Base-by-base conservation (phyloP, 2,797 vertebrate species). In the Sebastes itinus region DNA sequence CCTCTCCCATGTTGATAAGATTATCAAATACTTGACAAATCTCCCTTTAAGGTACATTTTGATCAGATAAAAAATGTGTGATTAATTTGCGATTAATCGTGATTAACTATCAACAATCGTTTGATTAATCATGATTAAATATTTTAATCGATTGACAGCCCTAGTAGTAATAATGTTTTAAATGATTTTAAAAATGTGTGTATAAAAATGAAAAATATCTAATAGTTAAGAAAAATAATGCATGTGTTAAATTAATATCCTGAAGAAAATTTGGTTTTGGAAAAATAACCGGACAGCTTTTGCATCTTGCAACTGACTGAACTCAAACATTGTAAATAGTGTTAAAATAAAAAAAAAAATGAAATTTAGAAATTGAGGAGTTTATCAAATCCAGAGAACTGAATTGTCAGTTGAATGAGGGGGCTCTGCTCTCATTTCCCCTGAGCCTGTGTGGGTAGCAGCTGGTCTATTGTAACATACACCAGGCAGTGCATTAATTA, bases 391-490 rank as follows among this genome's bases (percentile, higher is more conserved):
- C n/a, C n/a, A 55, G 42, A 65, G 33, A 52, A 55, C 10, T 46
- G 1, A 61, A 16, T 11, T 28, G 77, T 63, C 13, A 46, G 33
- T 71, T 80, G 38, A 66, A 73, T 2, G 49, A 58, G 23, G 65
- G 67, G 62, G 27, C 49, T 62, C 28, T 42, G 38, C 71, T 82
- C 68, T 49, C 55, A 4, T 87, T 65, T 78, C 69, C 61, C 82
- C 49, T 13, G 80, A 7, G 63, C 18, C 63, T 46, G 65, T 58
- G 0, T 25, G 71, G 27, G 86, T 3, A 84, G 92, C 94, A 94
- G 92, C 92, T 94, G 93, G 28, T 91, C 83, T 54, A 68, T 89
- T 94, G 91, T 92, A 93, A 94, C 16, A 0, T 33, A 85, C 78
- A 91, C 93, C 87, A 55, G 60, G 68, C 69, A 23, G 42, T 0